These are phyloP conservation scores for Podarcis lilfordi DNA, from an alignment of 2,797 vertebrate species.

Conservation along the genomic window DNA sequence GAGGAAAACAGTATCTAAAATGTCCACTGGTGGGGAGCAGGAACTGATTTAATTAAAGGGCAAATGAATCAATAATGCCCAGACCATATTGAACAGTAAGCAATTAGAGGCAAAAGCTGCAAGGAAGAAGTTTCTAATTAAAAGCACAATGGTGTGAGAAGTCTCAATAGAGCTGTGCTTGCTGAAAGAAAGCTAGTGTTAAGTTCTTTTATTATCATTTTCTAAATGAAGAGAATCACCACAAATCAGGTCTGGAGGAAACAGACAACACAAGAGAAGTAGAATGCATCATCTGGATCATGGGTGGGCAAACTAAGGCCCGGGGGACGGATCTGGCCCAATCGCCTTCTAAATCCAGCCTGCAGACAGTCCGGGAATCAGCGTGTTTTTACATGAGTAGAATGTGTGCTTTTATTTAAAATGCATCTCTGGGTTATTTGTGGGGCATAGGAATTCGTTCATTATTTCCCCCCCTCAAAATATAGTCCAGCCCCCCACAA, in stretches of 20 bases:
- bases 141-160: neutral
- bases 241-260: neutral
- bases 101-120: neutral
- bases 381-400: no score
- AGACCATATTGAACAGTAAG: neutral
- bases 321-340: no score
- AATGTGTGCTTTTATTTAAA: no score
- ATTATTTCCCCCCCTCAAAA: no score
- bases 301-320: neutral
- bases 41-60: neutral
- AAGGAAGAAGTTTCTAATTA: conserved; percentile 2
- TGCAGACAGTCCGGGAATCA: no score
- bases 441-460: no score
- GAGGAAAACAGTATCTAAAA: neutral
- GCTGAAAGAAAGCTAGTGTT: neutral
- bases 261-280: neutral
- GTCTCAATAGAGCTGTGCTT: neutral
- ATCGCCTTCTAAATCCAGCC: no score
- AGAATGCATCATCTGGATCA: neutral
- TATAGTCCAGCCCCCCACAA: no score
- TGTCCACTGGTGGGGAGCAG: neutral
- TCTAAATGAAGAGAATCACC: neutral
- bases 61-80: neutral
- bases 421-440: no score
- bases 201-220: neutral